Conservation (phyloP, 2,888 invertebrate genomes). For the Agrochola litura region DNA sequence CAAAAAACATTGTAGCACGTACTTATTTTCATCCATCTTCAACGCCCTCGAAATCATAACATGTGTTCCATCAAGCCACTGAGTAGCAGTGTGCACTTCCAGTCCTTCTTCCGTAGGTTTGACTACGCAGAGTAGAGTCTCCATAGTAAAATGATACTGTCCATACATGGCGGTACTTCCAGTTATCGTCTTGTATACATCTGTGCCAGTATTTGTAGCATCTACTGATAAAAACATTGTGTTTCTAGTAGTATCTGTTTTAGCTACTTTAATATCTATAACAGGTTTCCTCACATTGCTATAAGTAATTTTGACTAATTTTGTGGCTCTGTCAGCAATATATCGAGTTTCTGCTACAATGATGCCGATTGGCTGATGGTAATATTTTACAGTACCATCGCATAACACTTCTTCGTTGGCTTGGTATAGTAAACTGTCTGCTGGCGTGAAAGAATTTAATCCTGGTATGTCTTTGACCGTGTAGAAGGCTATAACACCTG, state of each 20-base stretch:
- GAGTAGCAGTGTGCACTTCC: conserved; percentile 91
- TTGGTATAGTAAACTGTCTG: conserved; percentile 55
- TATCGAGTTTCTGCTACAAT: conserved; percentile 90
- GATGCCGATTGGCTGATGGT: conserved; percentile 76
- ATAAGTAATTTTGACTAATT: conserved; percentile 89
- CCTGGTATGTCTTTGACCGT: conserved; percentile 92
- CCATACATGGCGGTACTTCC: conserved; percentile 86
- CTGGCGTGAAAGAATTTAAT: conserved; percentile 89
- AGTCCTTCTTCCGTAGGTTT: conserved; percentile 93
- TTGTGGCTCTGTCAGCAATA: conserved; percentile 89
- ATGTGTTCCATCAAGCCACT: conserved; percentile 91
- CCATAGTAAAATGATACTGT: conserved; percentile 95
- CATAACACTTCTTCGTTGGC: conserved; percentile 79
- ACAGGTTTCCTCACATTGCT: conserved; percentile 72
- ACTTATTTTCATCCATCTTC: conserved; percentile 85
- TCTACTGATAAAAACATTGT: conserved; percentile 29
- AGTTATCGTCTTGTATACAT: conserved; percentile 52
- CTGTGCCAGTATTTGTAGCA: conserved; percentile 54
- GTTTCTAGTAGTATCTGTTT: conserved; percentile 40
- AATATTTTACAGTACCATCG: conserved; percentile 71
- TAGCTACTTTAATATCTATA: conserved; percentile 54
- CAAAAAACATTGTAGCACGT: background rate
- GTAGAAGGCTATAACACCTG: conserved; percentile 92
- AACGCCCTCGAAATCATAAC: conserved; percentile 87
- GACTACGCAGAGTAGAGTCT: conserved; percentile 91